Evolutionary conservation across 2,797 vertebrate genomes (phyloP).

Genomic region (Saxicola maurus): DNA sequence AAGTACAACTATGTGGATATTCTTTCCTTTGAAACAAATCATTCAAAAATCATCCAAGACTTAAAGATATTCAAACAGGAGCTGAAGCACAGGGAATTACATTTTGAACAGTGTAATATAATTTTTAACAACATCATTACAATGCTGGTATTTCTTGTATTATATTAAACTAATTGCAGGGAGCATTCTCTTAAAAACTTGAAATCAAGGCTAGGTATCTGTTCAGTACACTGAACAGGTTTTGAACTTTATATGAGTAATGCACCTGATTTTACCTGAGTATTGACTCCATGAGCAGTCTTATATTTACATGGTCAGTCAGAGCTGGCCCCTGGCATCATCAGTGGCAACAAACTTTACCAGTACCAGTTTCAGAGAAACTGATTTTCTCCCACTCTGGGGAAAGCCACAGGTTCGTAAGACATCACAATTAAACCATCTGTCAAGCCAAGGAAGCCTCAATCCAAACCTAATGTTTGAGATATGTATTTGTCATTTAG

Average conservation of each 20-base stretch:
- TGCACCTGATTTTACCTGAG: neutral
- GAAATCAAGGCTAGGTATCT: neutral
- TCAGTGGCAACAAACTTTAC: neutral
- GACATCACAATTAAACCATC: neutral
- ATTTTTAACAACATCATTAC: neutral
- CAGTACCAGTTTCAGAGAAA: constrained; percentile 4
- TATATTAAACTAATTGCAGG: neutral
- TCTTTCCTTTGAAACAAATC: neutral
- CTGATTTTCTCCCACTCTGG: neutral
- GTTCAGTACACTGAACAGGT: neutral
- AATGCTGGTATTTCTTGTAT: neutral
- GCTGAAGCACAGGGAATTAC: neutral
- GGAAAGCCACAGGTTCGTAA: neutral
- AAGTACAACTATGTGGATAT: neutral
- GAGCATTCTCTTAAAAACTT: neutral
- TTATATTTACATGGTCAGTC: neutral
- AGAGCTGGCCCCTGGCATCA: neutral
- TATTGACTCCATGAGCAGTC: neutral
- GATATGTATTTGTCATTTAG: neutral
- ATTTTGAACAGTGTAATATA: neutral
- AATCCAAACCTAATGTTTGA: neutral
- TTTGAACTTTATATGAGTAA: neutral
- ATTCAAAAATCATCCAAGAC: neutral
- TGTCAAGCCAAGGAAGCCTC: neutral
- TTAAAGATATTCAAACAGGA: neutral